Conservation (phyloP, 2,888 invertebrate species). For the Luperina testacea region DNA sequence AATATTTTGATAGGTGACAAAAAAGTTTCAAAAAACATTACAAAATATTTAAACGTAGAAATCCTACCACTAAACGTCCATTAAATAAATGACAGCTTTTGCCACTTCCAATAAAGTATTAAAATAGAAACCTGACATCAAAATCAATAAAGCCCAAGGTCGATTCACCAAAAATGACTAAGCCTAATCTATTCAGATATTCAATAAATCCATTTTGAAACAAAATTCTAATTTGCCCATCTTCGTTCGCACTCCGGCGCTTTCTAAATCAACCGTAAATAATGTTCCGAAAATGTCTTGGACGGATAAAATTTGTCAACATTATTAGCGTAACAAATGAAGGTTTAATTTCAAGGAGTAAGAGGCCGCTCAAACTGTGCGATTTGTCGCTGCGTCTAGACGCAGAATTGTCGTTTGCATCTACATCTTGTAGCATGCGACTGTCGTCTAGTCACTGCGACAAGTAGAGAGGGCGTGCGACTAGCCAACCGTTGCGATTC, state of each 20-base stretch:
- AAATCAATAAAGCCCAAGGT: constrained; percentile 24
- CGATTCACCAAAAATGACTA: constrained; percentile 14
- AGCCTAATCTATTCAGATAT: constrained; percentile 47
- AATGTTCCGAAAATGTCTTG: constrained; percentile 50
- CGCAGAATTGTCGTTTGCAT: neutral
- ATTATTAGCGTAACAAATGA: constrained; percentile 55
- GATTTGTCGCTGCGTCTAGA: neutral
- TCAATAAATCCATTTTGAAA: constrained; percentile 51
- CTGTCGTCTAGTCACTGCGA: neutral
- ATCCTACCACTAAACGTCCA: neutral
- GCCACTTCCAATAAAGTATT: neutral
- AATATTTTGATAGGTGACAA: neutral
- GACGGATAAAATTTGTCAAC: constrained; percentile 59
- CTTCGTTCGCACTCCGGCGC: constrained; percentile 44
- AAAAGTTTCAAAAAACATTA: neutral
- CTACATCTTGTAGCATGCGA: neutral
- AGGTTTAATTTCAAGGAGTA: constrained; percentile 45
- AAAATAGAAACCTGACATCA: constrained; percentile 12
- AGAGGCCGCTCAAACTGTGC: neutral
- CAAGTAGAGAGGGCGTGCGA: too few relatives aligned
- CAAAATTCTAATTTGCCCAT: constrained; percentile 50
- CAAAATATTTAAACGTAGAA: neutral
- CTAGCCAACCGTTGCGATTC: too few relatives aligned
- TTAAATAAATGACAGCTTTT: neutral
- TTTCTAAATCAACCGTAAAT: constrained; percentile 55